Evolutionary conservation across 2,797 vertebrate genomes (phyloP).

Genomic region (Acanthornis magna): DNA sequence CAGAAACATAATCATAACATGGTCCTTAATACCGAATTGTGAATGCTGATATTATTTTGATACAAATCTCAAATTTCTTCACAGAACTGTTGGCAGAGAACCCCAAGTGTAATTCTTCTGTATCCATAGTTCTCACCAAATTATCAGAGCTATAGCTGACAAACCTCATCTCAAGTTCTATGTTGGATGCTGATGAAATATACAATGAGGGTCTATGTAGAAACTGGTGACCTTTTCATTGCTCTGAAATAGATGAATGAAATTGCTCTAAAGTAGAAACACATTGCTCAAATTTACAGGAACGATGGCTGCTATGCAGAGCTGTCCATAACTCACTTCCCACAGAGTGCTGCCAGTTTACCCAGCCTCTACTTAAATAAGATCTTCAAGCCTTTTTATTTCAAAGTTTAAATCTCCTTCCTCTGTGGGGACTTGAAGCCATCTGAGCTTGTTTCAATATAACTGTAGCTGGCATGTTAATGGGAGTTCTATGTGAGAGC

Average conservation of each 20-base stretch:
- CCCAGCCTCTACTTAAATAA: background rate
- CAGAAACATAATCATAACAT: background rate
- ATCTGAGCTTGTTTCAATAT: background rate
- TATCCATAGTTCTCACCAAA: background rate
- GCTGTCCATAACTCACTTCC: background rate
- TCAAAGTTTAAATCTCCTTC: background rate
- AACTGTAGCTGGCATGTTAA: background rate
- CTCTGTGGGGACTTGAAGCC: background rate
- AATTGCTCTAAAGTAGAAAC: background rate
- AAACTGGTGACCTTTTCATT: background rate
- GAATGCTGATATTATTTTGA: background rate
- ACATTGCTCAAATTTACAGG: background rate
- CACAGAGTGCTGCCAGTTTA: background rate
- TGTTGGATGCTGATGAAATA: background rate
- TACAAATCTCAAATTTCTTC: background rate
- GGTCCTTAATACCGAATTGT: background rate
- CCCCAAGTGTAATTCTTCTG: background rate
- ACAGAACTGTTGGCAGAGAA: background rate
- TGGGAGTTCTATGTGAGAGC: background rate
- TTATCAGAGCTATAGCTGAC: background rate
- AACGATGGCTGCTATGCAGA: background rate
- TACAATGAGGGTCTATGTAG: background rate
- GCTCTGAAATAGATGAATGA: background rate
- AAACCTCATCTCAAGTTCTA: background rate
- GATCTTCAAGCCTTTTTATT: background rate